Conservation (phyloP, 2,888 invertebrate genomes). For the Eutolmus rufibarbis region DNA sequence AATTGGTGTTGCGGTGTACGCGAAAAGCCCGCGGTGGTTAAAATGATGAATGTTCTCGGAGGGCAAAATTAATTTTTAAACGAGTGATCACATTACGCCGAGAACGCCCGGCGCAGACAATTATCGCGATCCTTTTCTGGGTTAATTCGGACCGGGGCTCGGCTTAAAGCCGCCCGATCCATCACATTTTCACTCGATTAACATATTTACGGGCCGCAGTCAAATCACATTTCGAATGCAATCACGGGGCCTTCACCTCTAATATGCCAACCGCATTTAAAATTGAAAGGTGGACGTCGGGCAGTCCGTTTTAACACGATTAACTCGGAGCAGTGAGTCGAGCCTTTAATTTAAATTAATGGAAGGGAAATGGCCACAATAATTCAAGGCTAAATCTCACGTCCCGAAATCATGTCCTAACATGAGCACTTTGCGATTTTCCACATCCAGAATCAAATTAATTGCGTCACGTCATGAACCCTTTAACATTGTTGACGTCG, state of each 20-base stretch:
- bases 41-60: not conserved
- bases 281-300: slow-evolving; percentile 36
- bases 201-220: slow-evolving; percentile 2
- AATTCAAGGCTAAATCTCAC: slow-evolving; percentile 40
- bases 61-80: not conserved
- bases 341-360: slow-evolving; percentile 41
- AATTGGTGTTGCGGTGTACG: not conserved
- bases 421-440: slow-evolving; percentile 39
- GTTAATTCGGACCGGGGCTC: not conserved
- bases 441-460: slow-evolving; percentile 41
- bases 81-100: not conserved
- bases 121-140: not conserved
- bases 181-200: slow-evolving; percentile 25
- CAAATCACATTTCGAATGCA: slow-evolving; percentile 31
- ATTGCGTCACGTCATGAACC: slow-evolving; percentile 39
- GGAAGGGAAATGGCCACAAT: slow-evolving; percentile 39
- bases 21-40: not conserved
- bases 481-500: slow-evolving; percentile 46
- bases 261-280: slow-evolving; percentile 35
- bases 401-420: slow-evolving; percentile 40
- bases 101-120: not conserved
- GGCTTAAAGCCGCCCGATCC: not conserved
- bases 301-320: slow-evolving; percentile 37
- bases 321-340: slow-evolving; percentile 22
- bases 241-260: slow-evolving; percentile 34